phyloP scores from a whole-genome alignment of 2,113 vertebrate genomes.

The Channa maculata region DNA sequence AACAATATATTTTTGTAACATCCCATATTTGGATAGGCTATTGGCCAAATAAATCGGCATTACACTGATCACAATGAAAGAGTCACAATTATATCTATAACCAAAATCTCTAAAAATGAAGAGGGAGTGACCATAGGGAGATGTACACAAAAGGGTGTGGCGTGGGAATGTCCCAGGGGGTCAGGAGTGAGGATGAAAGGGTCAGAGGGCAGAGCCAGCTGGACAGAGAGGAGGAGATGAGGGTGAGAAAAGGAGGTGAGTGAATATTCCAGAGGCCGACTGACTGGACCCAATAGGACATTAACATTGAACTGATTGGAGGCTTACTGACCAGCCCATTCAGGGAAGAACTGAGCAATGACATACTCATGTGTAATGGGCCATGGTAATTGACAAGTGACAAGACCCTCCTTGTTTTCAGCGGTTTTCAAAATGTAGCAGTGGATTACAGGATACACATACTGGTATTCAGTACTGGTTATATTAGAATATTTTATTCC shows the following conservation, averaged over 20 bases:
- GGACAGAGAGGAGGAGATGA: constrained; percentile 84
- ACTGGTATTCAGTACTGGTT: constrained; percentile 16
- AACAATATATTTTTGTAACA: neutral
- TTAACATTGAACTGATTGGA: constrained; percentile 85
- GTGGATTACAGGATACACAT: constrained; percentile 44
- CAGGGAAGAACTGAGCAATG: constrained; percentile 52
- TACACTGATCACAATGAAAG: constrained; percentile 57
- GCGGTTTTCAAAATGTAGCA: constrained; percentile 48
- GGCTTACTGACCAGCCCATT: constrained; percentile 69
- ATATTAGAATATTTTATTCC: neutral
- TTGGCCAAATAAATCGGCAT: constrained; percentile 61
- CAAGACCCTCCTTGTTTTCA: constrained; percentile 65
- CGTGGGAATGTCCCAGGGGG: constrained; percentile 84
- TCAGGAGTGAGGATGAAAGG: constrained; percentile 84
- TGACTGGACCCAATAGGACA: constrained; percentile 74
- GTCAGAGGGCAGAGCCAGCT: constrained; percentile 84
- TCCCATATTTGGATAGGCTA: constrained; percentile 45
- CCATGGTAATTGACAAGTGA: constrained; percentile 79
- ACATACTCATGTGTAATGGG: constrained; percentile 80
- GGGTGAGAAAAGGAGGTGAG: constrained; percentile 80
- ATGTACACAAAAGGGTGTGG: constrained; percentile 85
- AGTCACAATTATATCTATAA: constrained; percentile 45
- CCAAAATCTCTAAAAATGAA: constrained; percentile 63
- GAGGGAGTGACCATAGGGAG: constrained; percentile 77
- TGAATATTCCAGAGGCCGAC: constrained; percentile 55